These are phyloP conservation scores for Antedon mediterranea DNA, from an alignment of 53 echinoderm and acorn worm genomes.

Conservation along the genomic window DNA sequence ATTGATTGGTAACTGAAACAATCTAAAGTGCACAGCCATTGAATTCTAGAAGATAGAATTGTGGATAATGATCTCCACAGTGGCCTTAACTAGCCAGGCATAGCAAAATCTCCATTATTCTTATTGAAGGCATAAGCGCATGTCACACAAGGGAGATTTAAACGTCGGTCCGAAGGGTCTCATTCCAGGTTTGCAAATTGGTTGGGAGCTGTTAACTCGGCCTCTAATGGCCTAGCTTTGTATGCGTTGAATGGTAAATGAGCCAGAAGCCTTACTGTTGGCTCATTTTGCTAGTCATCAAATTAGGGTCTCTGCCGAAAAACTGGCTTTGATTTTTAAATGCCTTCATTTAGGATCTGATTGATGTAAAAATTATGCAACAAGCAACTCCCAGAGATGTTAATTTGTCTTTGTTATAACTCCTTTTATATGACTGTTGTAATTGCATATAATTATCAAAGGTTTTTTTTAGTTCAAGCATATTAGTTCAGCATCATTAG, in stretches of 20 bases:
- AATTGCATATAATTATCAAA: background rate
- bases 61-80: background rate
- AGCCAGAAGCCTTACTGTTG: background rate
- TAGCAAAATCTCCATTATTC: background rate
- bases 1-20: background rate
- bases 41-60: background rate
- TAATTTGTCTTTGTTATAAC: background rate
- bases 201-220: background rate
- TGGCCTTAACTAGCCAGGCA: background rate
- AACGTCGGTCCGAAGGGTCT: background rate
- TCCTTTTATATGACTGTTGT: background rate
- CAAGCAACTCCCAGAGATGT: background rate
- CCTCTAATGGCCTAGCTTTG: background rate
- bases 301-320: background rate
- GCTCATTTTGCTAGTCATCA: background rate
- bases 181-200: background rate
- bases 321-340: background rate
- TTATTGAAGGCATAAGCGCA: constrained; percentile 1
- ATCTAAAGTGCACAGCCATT: background rate
- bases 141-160: background rate
- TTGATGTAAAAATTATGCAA: constrained; percentile 1
- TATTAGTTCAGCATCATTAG: background rate
- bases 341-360: background rate
- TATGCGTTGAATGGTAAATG: constrained; percentile 1
- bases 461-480: background rate